These are phyloP conservation scores for Scaptomyza tumidula DNA, from an alignment of 2,888 invertebrate species.

Conservation along the genomic window DNA sequence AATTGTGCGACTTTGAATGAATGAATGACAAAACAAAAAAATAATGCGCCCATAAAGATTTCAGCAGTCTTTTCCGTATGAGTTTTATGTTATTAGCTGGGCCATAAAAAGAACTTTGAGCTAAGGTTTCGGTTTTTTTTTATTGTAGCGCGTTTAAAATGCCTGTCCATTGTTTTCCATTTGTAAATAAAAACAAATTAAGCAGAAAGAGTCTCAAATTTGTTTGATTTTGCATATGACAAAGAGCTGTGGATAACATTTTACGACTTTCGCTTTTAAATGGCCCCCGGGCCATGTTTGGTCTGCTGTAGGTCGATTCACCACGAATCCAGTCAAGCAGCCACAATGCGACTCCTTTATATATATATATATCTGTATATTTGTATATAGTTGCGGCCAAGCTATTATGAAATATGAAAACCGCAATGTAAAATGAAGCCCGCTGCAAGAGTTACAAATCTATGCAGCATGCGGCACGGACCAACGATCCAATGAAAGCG, in stretches of 20 bases:
- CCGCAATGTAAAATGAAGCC: slow-evolving; percentile 65
- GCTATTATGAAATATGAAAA: slow-evolving; percentile 73
- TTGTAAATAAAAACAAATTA: slow-evolving; percentile 63
- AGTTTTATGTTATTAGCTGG: slow-evolving; percentile 33
- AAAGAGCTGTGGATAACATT: slow-evolving; percentile 56
- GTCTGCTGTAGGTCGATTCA: slow-evolving; percentile 68
- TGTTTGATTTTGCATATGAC: slow-evolving; percentile 75
- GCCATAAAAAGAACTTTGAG: slow-evolving; percentile 37
- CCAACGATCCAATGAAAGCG: slow-evolving; percentile 53
- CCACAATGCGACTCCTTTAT: slow-evolving; percentile 28
- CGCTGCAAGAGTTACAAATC: slow-evolving; percentile 64
- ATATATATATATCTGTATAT: background rate
- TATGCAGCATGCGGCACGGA: slow-evolving; percentile 71
- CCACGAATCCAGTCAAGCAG: slow-evolving; percentile 32
- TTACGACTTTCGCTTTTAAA: slow-evolving; percentile 75
- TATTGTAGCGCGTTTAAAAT: slow-evolving; percentile 62
- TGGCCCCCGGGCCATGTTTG: slow-evolving; percentile 45
- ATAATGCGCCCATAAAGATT: slow-evolving; percentile 60
- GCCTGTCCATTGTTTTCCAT: slow-evolving; percentile 61
- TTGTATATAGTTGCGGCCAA: slow-evolving; percentile 21
- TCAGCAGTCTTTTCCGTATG: slow-evolving; percentile 57
- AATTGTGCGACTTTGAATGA: slow-evolving; percentile 46
- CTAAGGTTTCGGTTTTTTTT: slow-evolving; percentile 20
- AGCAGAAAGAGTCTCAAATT: slow-evolving; percentile 46
- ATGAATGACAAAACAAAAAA: slow-evolving; percentile 38